phyloP scores from a whole-genome alignment of 1,140 invertebrate species.

The Sitophilus oryzae region DNA sequence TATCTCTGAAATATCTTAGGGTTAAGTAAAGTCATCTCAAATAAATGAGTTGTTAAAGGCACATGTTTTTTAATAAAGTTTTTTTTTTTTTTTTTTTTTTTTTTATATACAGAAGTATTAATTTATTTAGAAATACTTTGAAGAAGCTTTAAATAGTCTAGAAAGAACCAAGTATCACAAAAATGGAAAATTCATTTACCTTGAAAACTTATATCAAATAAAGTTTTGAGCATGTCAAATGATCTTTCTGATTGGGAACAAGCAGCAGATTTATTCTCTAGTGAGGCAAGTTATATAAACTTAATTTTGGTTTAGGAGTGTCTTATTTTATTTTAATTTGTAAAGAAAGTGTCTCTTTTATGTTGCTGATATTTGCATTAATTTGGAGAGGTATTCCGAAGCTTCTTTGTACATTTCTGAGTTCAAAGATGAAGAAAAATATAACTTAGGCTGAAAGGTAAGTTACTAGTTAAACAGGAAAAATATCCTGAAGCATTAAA shows the following conservation, averaged over 20 bases:
- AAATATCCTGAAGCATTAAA: conserved; percentile 52
- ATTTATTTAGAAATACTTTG: conserved; percentile 36
- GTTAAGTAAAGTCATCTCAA: too few relatives aligned
- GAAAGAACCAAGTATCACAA: conserved; percentile 26
- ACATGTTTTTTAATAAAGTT: conserved; percentile 26
- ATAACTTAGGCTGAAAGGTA: conserved; percentile 38
- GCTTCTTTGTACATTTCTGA: conserved; percentile 15
- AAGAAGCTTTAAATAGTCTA: not conserved
- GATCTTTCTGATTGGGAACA: not conserved
- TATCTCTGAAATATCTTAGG: too few relatives aligned
- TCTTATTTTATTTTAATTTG: not conserved
- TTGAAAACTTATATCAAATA: not conserved
- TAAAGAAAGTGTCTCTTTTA: not conserved
- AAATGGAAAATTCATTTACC: not conserved
- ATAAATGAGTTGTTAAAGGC: not conserved
- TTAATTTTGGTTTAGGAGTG: too few relatives aligned
- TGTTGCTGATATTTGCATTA: not conserved
- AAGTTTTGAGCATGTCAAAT: not conserved
- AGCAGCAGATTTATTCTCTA: not conserved
- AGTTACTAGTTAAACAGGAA: conserved; percentile 45
- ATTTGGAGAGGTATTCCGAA: not conserved
- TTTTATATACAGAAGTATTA: conserved; percentile 49
- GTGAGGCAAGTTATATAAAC: not conserved
- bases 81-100: conserved; percentile 45
- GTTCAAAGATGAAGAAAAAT: conserved; percentile 20